A percentile compares a stretch with the other conserved stretches of the same genome.
Conservation (phyloP, 2,888 invertebrate species). For the Tetheella fluctuosa region DNA sequence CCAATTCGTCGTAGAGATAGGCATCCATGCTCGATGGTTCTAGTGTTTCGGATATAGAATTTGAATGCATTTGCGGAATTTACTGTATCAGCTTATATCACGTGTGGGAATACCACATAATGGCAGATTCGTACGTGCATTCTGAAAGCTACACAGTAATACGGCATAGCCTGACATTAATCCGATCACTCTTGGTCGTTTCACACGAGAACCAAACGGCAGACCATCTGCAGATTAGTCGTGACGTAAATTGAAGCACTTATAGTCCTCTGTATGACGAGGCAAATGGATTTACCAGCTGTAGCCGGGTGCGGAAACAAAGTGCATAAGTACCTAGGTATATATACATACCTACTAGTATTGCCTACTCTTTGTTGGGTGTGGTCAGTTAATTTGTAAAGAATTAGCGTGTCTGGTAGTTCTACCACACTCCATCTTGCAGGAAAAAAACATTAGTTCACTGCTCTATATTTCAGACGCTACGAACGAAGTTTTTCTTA, state of each 20-base stretch:
- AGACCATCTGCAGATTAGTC: conserved; percentile 54
- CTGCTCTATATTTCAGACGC: too few relatives aligned
- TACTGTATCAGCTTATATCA: background rate
- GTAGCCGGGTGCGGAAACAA: conserved; percentile 16
- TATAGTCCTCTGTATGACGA: conserved; percentile 45
- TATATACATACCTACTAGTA: background rate
- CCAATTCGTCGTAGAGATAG: background rate
- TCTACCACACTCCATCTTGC: too few relatives aligned
- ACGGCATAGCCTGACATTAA: conserved; percentile 39
- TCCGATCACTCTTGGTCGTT: conserved; percentile 60
- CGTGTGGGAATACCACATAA: background rate
- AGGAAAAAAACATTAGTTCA: too few relatives aligned
- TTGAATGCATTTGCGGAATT: background rate
- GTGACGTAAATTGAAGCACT: conserved; percentile 60
- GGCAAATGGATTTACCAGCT: conserved; percentile 41
- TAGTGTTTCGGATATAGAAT: background rate
- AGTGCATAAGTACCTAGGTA: conserved; percentile 19
- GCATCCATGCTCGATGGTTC: background rate
- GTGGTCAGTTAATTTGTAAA: background rate
- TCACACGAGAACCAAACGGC: conserved; percentile 51
- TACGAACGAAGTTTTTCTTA: too few relatives aligned
- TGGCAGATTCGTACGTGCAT: background rate
- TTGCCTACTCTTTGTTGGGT: background rate
- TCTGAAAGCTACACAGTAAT: conserved; percentile 8
- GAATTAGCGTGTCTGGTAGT: too few relatives aligned